Evolutionary conservation across 1,140 invertebrate genomes (phyloP).

Genomic region (Ceratitis capitata): DNA sequence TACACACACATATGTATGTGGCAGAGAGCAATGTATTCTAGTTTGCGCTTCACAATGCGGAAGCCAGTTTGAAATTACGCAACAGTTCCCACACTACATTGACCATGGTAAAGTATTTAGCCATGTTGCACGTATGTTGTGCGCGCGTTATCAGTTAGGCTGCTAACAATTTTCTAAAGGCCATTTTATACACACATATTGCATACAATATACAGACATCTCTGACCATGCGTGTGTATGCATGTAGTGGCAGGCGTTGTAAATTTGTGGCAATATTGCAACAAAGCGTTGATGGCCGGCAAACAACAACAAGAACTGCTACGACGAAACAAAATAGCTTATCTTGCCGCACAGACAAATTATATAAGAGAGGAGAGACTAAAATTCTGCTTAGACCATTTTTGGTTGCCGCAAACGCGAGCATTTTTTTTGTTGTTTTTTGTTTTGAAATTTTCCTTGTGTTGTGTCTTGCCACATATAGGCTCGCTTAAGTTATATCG

Average conservation of each 20-base stretch:
- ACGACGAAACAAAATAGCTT: not conserved
- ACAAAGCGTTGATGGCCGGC: not conserved
- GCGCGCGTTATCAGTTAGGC: slow-evolving; percentile 29
- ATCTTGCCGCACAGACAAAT: slow-evolving; percentile 30
- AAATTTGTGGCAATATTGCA: not conserved
- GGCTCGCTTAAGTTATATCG: no score
- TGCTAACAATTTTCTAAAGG: slow-evolving; percentile 33
- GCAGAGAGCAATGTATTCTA: not conserved
- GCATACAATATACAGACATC: no score
- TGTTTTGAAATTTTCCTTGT: not conserved
- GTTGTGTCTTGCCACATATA: not conserved
- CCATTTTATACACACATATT: no score
- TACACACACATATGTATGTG: no score
- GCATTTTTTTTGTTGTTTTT: not conserved
- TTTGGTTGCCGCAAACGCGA: slow-evolving; percentile 5
- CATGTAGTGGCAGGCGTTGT: no score
- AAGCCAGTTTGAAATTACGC: not conserved
- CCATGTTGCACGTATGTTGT: slow-evolving; percentile 11
- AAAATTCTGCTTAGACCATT: slow-evolving; percentile 20
- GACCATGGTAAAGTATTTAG: not conserved
- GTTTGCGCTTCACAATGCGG: slow-evolving; percentile 10
- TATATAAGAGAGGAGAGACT: not conserved
- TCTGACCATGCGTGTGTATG: no score
- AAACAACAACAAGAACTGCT: no score
- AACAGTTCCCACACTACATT: slow-evolving; percentile 22